These are phyloP conservation scores for Leptinotarsa juncta DNA, from an alignment of 2,888 invertebrate genomes.

Conservation along the genomic window DNA sequence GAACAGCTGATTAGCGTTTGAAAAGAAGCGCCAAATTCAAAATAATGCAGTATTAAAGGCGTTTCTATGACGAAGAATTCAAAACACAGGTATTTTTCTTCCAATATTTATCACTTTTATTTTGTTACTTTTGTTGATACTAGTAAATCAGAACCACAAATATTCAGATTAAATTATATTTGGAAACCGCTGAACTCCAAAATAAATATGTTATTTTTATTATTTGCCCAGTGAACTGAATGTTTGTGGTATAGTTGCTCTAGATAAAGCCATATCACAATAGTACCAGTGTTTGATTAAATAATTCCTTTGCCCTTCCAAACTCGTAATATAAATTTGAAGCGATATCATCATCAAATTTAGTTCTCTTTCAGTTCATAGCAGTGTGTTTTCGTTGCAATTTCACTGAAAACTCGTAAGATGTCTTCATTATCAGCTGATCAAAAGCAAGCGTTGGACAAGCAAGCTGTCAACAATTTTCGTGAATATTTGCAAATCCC, in stretches of 20 bases:
- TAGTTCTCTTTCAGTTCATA: constrained; percentile 25
- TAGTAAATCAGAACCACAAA: background rate
- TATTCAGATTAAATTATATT: background rate
- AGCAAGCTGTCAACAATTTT: constrained; percentile 72
- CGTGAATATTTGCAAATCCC: constrained; percentile 87
- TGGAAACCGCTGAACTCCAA: constrained; percentile 16
- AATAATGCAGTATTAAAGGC: constrained; percentile 33
- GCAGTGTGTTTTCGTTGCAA: constrained; percentile 31
- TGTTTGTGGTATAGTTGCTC: background rate
- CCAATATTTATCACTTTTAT: constrained; percentile 13
- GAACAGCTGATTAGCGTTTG: constrained; percentile 41
- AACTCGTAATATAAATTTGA: constrained; percentile 11
- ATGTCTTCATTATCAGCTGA: constrained; percentile 62
- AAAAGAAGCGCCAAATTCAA: constrained; percentile 40
- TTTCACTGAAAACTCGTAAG: constrained; percentile 51
- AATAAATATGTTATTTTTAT: constrained; percentile 5
- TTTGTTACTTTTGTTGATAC: constrained; percentile 10
- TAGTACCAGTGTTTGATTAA: constrained; percentile 21
- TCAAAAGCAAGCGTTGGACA: constrained; percentile 58
- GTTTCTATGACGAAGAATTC: constrained; percentile 41
- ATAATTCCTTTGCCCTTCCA: constrained; percentile 14
- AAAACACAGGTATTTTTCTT: constrained; percentile 35
- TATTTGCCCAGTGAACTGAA: background rate
- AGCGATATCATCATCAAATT: background rate
- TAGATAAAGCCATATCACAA: constrained; percentile 5